A percentile compares a stretch with the other conserved stretches of the same genome.
These are phyloP conservation scores for Necrosyrtes monachus DNA, from an alignment of 2,797 vertebrate species.

Conservation along the genomic window DNA sequence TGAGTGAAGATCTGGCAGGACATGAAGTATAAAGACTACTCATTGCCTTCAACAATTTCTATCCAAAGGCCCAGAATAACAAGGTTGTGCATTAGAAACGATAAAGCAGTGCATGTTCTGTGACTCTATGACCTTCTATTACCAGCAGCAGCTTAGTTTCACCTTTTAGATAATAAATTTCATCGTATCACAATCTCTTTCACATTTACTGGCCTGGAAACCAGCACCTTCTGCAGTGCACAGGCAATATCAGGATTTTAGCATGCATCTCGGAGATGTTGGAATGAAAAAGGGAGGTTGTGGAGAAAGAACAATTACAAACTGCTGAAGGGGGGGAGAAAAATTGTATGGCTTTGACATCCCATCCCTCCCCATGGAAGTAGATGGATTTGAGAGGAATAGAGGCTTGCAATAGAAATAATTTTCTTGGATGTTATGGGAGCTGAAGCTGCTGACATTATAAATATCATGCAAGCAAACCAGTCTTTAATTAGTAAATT, in stretches of 20 bases:
- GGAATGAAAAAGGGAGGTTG: not conserved
- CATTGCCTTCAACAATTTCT: not conserved
- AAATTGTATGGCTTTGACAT: not conserved
- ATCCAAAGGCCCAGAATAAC: not conserved
- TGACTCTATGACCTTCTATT: not conserved
- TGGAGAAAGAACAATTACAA: not conserved
- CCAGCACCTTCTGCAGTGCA: not conserved
- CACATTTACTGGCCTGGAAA: not conserved
- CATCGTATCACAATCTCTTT: rapidly evolving
- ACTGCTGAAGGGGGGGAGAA: not conserved
- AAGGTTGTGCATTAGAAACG: not conserved
- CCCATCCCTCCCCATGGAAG: not conserved
- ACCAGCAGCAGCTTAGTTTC: not conserved
- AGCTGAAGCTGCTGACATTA: not conserved
- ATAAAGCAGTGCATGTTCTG: not conserved
- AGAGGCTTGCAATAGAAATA: not conserved
- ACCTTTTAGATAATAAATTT: not conserved
- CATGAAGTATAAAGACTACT: not conserved
- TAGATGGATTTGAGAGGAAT: not conserved
- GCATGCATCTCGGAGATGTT: rapidly evolving
- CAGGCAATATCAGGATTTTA: not conserved
- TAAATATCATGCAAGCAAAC: not conserved
- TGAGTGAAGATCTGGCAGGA: not conserved
- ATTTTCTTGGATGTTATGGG: not conserved
- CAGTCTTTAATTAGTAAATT: not conserved